Evolutionary conservation across 1,140 invertebrate genomes (phyloP).

Genomic region (Hylaeus anthracinus): DNA sequence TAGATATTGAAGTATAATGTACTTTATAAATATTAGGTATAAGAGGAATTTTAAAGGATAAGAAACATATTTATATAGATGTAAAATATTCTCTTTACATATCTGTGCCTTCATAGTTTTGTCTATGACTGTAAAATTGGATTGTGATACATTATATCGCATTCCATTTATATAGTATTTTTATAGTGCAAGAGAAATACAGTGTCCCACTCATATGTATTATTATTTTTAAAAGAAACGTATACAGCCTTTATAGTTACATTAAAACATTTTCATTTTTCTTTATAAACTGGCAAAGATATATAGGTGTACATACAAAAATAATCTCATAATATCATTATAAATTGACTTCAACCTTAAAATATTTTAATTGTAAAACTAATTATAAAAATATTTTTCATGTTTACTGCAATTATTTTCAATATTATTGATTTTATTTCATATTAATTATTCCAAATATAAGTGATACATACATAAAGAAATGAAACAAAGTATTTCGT

Average conservation of each 20-base stretch:
- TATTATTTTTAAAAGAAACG: neutral
- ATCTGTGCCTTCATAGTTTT: constrained; percentile 37
- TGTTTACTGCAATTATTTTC: neutral
- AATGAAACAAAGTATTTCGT: constrained; percentile 8
- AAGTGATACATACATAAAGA: neutral
- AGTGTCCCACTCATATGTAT: neutral
- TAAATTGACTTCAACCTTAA: neutral
- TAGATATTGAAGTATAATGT: constrained; percentile 65
- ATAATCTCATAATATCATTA: constrained; percentile 2
- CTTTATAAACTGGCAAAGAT: constrained; percentile 3
- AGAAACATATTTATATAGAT: constrained; percentile 51
- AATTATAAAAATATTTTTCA: neutral
- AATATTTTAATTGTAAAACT: constrained; percentile 11
- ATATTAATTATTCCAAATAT: neutral
- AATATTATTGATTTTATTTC: neutral
- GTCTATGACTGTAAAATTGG: constrained; percentile 14
- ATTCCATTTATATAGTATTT: constrained; percentile 31
- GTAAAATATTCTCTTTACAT: constrained; percentile 53
- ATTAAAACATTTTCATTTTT: neutral
- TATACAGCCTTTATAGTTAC: neutral
- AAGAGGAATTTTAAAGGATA: constrained; percentile 31
- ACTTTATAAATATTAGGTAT: constrained; percentile 49
- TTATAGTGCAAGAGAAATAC: constrained; percentile 26
- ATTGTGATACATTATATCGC: constrained; percentile 31
- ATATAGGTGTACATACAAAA: neutral